A percentile compares a stretch with the other conserved stretches of the same genome.
Conservation (phyloP, 2,797 vertebrate genomes). For the Anguilla megastoma region DNA sequence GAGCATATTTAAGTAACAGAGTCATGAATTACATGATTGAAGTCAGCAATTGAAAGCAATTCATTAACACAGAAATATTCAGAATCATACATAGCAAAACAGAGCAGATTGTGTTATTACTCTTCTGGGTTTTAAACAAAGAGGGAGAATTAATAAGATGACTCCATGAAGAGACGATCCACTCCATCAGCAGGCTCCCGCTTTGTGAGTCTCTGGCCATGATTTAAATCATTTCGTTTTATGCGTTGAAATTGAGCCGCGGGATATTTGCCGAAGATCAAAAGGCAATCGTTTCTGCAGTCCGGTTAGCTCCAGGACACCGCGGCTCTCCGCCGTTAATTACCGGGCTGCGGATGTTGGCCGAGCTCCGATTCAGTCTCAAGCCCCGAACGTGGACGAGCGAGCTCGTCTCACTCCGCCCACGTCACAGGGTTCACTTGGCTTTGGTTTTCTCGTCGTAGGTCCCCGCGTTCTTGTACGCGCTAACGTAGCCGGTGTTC, state of each 20-base stretch:
- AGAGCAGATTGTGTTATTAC: background rate
- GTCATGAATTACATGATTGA: no score
- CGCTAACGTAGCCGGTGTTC: conserved; percentile 86
- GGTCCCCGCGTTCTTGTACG: conserved; percentile 89
- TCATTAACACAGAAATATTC: background rate
- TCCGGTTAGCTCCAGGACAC: background rate
- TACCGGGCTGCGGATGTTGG: background rate
- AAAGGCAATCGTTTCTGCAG: background rate
- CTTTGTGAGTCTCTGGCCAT: background rate
- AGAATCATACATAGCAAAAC: background rate
- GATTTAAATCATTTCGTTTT: background rate
- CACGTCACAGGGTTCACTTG: conserved; percentile 53
- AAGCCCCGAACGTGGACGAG: background rate
- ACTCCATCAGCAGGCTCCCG: background rate
- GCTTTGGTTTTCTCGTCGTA: conserved; percentile 86
- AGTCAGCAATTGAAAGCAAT: no score
- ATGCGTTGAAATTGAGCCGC: background rate
- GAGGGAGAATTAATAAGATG: background rate
- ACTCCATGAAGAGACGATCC: background rate
- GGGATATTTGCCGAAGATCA: background rate
- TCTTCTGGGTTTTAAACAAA: background rate
- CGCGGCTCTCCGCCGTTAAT: background rate
- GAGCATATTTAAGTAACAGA: no score
- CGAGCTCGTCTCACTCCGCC: conserved; percentile 9
- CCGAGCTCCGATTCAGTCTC: background rate